Percentiles rank a stretch among this genome's conserved stretches.
phyloP scores from a whole-genome alignment of 2,888 invertebrate species.

The Cosmopolites sordidus region DNA sequence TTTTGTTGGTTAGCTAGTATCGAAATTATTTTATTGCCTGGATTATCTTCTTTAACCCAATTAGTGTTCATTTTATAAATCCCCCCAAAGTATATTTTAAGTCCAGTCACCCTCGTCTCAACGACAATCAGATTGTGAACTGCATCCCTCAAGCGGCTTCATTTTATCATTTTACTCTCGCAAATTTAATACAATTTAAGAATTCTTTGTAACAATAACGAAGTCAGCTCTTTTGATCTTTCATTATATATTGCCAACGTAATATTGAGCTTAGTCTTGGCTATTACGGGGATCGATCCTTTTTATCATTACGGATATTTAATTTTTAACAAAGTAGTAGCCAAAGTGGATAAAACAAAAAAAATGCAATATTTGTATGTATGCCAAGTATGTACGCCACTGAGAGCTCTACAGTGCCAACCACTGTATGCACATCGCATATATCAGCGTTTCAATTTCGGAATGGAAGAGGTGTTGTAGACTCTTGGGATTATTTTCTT shows the following conservation, averaged over 20 bases:
- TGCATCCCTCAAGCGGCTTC: constrained; percentile 26
- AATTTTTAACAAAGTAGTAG: too few relatives aligned
- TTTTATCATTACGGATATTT: neutral
- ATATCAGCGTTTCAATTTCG: constrained; percentile 19
- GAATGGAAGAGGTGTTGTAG: constrained; percentile 14
- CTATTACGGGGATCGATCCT: constrained; percentile 4
- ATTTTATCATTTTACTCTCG: constrained; percentile 30
- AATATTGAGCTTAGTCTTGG: constrained; percentile 18
- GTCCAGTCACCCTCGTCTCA: constrained; percentile 25
- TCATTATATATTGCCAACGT: constrained; percentile 33
- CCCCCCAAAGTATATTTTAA: constrained; percentile 25
- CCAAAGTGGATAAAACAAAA: too few relatives aligned
- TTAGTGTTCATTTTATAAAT: constrained; percentile 24
- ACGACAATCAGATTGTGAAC: constrained; percentile 26
- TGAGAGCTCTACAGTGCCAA: constrained; percentile 5
- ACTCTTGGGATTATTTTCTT: constrained; percentile 18
- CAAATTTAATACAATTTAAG: constrained; percentile 32
- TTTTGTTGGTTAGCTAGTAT: neutral
- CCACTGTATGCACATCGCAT: constrained; percentile 19
- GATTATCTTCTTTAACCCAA: constrained; percentile 11
- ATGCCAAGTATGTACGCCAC: neutral
- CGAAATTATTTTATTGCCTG: neutral
- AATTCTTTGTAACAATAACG: constrained; percentile 31
- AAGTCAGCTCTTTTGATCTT: constrained; percentile 32
- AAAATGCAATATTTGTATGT: too few relatives aligned